Evolutionary conservation across 2,888 invertebrate species (phyloP).

Genomic region (Drosophila buzzatii): DNA sequence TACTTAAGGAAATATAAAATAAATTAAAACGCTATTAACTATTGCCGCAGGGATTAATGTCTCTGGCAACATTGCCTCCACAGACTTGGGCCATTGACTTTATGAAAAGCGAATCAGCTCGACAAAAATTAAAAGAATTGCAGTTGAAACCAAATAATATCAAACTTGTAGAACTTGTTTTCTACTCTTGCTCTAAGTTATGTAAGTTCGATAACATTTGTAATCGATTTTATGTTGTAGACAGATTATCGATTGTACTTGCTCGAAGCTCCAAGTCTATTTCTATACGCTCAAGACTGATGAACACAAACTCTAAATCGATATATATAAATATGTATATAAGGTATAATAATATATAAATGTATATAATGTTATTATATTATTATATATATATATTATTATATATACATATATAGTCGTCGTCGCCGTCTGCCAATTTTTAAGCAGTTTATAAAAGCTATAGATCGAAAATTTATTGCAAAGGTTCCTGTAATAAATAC

Average conservation of each 20-base stretch:
- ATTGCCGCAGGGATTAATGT: too few relatives aligned
- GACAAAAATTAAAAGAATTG: too few relatives aligned
- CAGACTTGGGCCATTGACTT: too few relatives aligned
- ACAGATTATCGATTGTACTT: neutral
- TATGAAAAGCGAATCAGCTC: too few relatives aligned
- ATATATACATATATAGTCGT: neutral
- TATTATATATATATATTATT: neutral
- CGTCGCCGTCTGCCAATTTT: neutral
- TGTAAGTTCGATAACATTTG: neutral
- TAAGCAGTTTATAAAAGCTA: neutral
- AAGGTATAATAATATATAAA: too few relatives aligned
- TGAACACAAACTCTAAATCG: neutral
- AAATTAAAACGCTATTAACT: too few relatives aligned
- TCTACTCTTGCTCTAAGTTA: too few relatives aligned
- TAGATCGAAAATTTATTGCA: neutral
- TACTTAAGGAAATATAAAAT: too few relatives aligned
- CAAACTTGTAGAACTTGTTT: too few relatives aligned
- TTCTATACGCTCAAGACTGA: neutral
- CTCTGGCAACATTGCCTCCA: too few relatives aligned
- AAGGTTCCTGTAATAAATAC: conserved; percentile 1
- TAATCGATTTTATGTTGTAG: neutral
- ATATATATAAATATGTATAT: neutral
- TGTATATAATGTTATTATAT: neutral
- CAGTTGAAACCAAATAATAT: too few relatives aligned
- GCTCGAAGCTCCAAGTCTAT: too few relatives aligned